Base-by-base conservation (phyloP, 2,888 invertebrate species). In the Cylloceria caligata region DNA sequence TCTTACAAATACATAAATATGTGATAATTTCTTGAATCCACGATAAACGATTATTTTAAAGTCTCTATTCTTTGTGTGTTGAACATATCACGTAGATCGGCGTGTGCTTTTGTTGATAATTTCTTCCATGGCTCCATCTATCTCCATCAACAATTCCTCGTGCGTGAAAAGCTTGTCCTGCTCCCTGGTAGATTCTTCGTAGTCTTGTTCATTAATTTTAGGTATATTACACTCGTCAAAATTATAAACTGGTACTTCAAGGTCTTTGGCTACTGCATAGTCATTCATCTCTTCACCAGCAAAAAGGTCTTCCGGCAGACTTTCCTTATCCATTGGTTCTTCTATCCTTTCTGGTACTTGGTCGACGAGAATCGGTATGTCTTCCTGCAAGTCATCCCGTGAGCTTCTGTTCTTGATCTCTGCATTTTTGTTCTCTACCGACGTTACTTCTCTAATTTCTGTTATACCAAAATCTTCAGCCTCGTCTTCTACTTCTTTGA, bases 121-220 rank as follows among this genome's bases (percentile, higher is more conserved):
- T 45, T 79, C 77, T 24, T 84, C 76, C 24, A 86, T 83, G 21
- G 81, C 86, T 24, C 74, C 80, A 7, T 84, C 83, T 21, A 86
- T 85, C 13, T 81, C 85, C 75, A 34, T 69, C 6, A 83, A 69
- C 7, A 86, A 67, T 49, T 86, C 83, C 24, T 84, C 85, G 7
- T 71, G 73, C 24, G 84, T 85, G 0, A 85, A 72, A 19, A 76
- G 11, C 27, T n/a, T 47, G 7, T 82, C 82, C 0, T 69, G n/a
- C 36, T 79, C 47, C 1, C 62, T 55, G 4, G 21, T n/a, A n/a
- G 30, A 57, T 16, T 30, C 57, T n/a, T 3, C 21, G 9, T 16
- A 1, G 21, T 49, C 16, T 0, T 21, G 49, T 9, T 9, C 57
- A n/a, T 55, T 55, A 30, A 16, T n/a, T 30, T 30, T 57, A 11